A percentile compares a stretch with the other conserved stretches of the same genome.
Conservation (phyloP, 2,113 vertebrate species). For the Glaucomys volans region DNA sequence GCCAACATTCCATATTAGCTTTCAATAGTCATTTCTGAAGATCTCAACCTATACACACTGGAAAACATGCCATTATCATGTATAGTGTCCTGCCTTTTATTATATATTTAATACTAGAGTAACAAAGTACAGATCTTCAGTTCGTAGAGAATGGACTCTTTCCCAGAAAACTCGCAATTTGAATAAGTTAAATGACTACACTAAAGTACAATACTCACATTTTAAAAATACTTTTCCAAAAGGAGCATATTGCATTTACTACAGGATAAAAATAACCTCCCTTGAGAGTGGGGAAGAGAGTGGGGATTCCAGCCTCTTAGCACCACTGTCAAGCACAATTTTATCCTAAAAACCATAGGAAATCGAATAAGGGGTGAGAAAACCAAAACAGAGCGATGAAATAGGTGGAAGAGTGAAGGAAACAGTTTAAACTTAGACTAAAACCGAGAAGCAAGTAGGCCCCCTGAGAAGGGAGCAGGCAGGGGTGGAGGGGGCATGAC, state of each 20-base stretch:
- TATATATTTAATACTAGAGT: conserved; percentile 85
- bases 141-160: conserved; percentile 68
- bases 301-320: not conserved
- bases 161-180: conserved; percentile 62
- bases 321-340: conserved; percentile 5
- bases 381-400: not conserved
- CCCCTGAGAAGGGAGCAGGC: not conserved
- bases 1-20: conserved; percentile 86
- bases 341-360: not conserved
- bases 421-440: not conserved
- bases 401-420: not conserved
- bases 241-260: conserved; percentile 37
- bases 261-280: conserved; percentile 53
- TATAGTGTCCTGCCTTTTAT: conserved; percentile 79
- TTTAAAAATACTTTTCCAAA: conserved; percentile 68
- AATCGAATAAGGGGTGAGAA: not conserved
- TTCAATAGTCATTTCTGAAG: conserved; percentile 86
- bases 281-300: conserved; percentile 24
- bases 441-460: not conserved
- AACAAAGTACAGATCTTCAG: conserved; percentile 85
- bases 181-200: conserved; percentile 69
- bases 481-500: accelerated
- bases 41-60: conserved; percentile 86
- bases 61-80: conserved; percentile 84
- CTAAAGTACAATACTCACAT: conserved; percentile 63